These are phyloP conservation scores for Limosa lapponica DNA, from an alignment of 2,797 vertebrate genomes.

Conservation along the genomic window DNA sequence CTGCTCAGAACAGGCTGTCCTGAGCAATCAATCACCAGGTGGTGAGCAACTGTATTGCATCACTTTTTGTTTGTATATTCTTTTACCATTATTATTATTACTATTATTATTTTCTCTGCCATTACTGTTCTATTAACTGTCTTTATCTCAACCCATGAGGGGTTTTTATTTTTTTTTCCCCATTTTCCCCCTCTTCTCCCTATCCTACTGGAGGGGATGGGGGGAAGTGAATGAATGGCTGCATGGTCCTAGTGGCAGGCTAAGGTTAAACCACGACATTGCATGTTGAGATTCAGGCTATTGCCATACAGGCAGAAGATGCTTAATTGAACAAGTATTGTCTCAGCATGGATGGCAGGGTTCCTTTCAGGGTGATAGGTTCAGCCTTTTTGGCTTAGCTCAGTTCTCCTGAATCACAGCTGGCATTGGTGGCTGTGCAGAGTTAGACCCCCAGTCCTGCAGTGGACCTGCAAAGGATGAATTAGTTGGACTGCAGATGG, in stretches of 20 bases:
- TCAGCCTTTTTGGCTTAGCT: not conserved
- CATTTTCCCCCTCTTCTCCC: not conserved
- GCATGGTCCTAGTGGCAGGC: not conserved
- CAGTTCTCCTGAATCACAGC: not conserved
- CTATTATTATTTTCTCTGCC: not conserved
- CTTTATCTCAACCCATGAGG: not conserved
- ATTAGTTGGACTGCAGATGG: not conserved
- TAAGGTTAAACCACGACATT: not conserved
- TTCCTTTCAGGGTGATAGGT: not conserved
- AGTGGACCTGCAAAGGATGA: not conserved
- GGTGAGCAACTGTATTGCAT: not conserved
- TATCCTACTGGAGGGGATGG: not conserved
- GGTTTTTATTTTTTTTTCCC: not conserved
- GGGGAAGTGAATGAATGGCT: not conserved
- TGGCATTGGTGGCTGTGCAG: not conserved
- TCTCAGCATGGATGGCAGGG: slow-evolving; percentile 30
- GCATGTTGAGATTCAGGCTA: slow-evolving; percentile 49
- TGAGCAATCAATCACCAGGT: not conserved
- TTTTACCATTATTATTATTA: not conserved
- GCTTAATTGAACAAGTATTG: slow-evolving; percentile 42
- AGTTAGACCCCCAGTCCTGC: not conserved
- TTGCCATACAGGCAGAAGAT: slow-evolving; percentile 65
- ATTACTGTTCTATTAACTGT: not conserved
- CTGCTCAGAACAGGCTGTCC: not conserved
- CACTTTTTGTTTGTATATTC: not conserved